Percentiles rank a stretch among this genome's conserved stretches.
Evolutionary conservation across 92 coral and sea anemone species (phyloP).

Genomic region (Parazoanthus atlanticus): DNA sequence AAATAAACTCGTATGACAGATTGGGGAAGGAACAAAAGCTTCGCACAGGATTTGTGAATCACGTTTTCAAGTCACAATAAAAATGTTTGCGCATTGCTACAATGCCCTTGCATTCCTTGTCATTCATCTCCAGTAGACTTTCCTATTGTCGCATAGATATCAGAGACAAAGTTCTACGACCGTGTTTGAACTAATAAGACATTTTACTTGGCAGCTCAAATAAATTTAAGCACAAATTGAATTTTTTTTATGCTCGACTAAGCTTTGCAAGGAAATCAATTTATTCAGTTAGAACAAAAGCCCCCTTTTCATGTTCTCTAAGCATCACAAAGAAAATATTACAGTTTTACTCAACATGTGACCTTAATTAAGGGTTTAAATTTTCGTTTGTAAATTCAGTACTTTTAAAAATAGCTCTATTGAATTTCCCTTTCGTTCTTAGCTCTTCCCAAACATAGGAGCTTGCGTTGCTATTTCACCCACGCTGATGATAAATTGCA

Average conservation of each 20-base stretch:
- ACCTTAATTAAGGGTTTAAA: background rate
- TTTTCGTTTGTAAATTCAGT: background rate
- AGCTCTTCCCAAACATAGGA: background rate
- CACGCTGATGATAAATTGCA: background rate
- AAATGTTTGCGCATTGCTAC: background rate
- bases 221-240: background rate
- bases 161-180: background rate
- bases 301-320: background rate
- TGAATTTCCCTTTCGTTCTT: background rate
- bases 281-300: background rate
- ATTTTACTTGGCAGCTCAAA: too few species aligned
- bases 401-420: background rate
- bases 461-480: background rate
- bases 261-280: slow-evolving; percentile 1
- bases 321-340: background rate
- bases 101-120: background rate
- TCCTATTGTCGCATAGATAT: background rate
- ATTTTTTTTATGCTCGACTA: background rate
- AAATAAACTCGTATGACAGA: background rate
- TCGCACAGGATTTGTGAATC: slow-evolving; percentile 3
- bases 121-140: background rate
- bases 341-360: background rate
- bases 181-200: background rate
- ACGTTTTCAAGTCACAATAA: slow-evolving; percentile 5
- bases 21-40: background rate